Conservation (phyloP, 2,888 invertebrate species). For the Drosophila rubida region DNA sequence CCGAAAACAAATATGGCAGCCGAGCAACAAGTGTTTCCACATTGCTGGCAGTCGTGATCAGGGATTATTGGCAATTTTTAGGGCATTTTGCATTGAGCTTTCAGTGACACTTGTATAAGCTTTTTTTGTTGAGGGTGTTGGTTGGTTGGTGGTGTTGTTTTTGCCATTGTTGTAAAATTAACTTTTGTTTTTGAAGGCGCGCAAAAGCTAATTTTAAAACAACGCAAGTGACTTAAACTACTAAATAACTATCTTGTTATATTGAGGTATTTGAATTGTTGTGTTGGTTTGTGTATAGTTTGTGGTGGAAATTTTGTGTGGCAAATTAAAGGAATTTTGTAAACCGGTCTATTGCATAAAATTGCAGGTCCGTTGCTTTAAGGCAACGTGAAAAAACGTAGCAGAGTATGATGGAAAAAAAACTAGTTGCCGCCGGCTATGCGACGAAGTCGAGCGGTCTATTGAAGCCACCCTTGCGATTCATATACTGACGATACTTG, state of each 20-base stretch:
- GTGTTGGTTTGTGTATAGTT: conserved; percentile 45
- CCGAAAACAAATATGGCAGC: conserved; percentile 16
- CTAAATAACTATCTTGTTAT: conserved; percentile 73
- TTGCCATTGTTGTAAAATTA: conserved; percentile 73
- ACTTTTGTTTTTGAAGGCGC: conserved; percentile 42
- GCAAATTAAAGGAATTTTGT: conserved; percentile 81
- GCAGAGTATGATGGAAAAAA: conserved; percentile 48
- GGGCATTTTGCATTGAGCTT: conserved; percentile 47
- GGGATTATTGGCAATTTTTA: conserved; percentile 19
- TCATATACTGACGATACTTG: conserved; percentile 99
- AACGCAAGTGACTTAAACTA: conserved; percentile 67
- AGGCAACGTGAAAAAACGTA: conserved; percentile 63
- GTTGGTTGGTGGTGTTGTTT: conserved; percentile 3
- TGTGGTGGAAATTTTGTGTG: conserved; percentile 83
- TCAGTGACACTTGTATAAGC: conserved; percentile 61
- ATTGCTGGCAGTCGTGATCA: not conserved
- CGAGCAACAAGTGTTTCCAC: conserved; percentile 34
- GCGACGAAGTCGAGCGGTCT: conserved; percentile 98
- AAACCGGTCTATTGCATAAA: conserved; percentile 85
- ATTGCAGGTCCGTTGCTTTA: conserved; percentile 83
- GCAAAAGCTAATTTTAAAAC: conserved; percentile 70
- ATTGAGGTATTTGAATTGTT: conserved; percentile 64
- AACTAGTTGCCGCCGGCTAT: conserved; percentile 83
- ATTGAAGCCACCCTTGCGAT: conserved; percentile 99
- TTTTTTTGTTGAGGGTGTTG: conserved; percentile 21